A percentile compares a stretch with the other conserved stretches of the same genome.
Evolutionary conservation across 2,113 vertebrate species (phyloP).

Genomic region (Actenoides hombroni): DNA sequence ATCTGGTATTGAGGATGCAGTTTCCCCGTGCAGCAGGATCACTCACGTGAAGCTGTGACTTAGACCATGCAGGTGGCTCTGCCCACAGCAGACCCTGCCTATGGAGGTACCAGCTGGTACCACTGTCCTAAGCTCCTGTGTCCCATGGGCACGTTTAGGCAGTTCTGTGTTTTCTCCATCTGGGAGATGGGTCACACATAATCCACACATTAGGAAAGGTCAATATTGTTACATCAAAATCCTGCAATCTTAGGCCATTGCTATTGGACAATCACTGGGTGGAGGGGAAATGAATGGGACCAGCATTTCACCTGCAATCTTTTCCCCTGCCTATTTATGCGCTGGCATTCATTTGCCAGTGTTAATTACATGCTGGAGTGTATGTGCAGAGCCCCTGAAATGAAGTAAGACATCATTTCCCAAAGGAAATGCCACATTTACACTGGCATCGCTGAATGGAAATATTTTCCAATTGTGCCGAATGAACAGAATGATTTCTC

Average conservation of each 20-base stretch:
- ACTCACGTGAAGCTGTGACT: not conserved
- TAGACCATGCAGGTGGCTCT: not conserved
- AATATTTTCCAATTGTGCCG: not conserved
- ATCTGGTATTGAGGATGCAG: not conserved
- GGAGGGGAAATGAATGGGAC: not conserved
- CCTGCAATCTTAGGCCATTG: not conserved
- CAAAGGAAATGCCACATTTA: not conserved
- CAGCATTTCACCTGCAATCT: not conserved
- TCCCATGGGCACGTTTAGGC: not conserved
- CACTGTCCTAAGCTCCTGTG: too few relatives aligned
- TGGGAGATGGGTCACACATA: not conserved
- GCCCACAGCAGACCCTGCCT: not conserved
- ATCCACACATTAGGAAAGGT: not conserved
- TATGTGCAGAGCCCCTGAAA: not conserved
- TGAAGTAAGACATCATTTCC: not conserved
- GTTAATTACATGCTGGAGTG: not conserved
- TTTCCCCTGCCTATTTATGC: not conserved
- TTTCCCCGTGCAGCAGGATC: fast-evolving
- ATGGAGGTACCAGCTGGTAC: not conserved
- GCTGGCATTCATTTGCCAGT: not conserved
- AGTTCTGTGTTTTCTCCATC: not conserved
- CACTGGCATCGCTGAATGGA: not conserved
- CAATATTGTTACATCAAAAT: not conserved
- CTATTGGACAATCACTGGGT: not conserved
- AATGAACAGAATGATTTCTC: not conserved